These are phyloP conservation scores for Polypterus senegalus DNA, from an alignment of 2,113 vertebrate species.

Conservation along the genomic window DNA sequence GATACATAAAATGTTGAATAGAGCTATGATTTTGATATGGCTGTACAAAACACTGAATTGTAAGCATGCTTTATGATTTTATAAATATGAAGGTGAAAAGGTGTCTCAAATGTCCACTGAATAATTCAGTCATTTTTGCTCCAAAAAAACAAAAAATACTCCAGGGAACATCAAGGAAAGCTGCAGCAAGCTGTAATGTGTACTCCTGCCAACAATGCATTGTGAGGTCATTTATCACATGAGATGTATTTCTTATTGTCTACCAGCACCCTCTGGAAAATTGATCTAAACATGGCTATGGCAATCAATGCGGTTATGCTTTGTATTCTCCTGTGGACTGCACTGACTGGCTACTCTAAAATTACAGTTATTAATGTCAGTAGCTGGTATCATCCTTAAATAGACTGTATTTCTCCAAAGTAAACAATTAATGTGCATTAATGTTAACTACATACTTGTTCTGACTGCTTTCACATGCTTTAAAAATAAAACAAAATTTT, in stretches of 20 bases:
- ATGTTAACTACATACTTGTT: conserved; percentile 7
- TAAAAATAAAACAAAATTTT: too few species aligned
- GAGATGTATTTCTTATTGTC: neutral
- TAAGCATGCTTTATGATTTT: too few species aligned
- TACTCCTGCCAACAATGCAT: neutral
- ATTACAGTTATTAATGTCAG: neutral
- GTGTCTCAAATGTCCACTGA: too few species aligned
- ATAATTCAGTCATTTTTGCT: too few species aligned
- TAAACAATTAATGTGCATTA: conserved; percentile 27
- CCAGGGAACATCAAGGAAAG: too few species aligned
- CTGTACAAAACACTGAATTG: too few species aligned
- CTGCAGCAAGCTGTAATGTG: too few species aligned
- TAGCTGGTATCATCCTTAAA: conserved; percentile 1
- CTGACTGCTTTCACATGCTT: conserved; percentile 2
- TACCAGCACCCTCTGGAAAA: conserved; percentile 3
- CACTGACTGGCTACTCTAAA: neutral
- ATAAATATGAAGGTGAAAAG: too few species aligned
- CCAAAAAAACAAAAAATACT: too few species aligned
- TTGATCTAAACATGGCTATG: conserved; percentile 1
- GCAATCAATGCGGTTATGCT: neutral
- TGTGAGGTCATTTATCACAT: neutral
- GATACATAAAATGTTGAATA: too few species aligned
- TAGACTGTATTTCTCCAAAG: conserved; percentile 16
- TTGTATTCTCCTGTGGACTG: conserved; percentile 5
- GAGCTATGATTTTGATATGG: too few species aligned